phyloP scores from a whole-genome alignment of 2,113 vertebrate species.

The Carassius carassius region DNA sequence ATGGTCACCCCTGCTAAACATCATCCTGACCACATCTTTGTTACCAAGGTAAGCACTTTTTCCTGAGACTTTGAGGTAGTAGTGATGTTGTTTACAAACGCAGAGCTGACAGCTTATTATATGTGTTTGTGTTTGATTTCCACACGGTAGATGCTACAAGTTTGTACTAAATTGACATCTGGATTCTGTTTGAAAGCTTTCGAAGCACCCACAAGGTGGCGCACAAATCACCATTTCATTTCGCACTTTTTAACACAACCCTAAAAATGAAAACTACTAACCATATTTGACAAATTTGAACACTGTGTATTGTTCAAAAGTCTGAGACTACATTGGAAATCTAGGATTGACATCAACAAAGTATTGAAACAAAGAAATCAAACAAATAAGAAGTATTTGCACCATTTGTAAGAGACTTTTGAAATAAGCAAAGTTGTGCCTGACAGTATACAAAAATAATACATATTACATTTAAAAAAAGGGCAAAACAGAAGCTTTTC shows the following conservation, averaged over 20 bases:
- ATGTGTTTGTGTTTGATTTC: constrained; percentile 12
- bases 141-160: not conserved
- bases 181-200: not conserved
- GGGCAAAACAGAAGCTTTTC: not conserved
- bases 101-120: not conserved
- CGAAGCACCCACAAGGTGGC: constrained; percentile 71
- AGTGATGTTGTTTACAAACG: not conserved
- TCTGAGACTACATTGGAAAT: not conserved
- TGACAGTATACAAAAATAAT: not conserved
- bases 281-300: not conserved
- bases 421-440: not conserved
- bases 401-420: not conserved
- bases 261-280: not conserved
- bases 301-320: not conserved
- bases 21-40: constrained; percentile 94
- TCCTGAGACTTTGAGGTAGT: not conserved
- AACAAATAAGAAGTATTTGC: not conserved
- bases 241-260: not conserved
- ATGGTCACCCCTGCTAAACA: constrained; percentile 96
- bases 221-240: constrained; percentile 57
- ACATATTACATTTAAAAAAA: not conserved
- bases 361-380: not conserved
- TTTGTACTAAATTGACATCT: not conserved
- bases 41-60: constrained; percentile 86
- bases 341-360: not conserved